Percentiles rank a stretch among this genome's conserved stretches.
phyloP scores from a whole-genome alignment of 2,888 invertebrate species.

The Seira musarum region DNA sequence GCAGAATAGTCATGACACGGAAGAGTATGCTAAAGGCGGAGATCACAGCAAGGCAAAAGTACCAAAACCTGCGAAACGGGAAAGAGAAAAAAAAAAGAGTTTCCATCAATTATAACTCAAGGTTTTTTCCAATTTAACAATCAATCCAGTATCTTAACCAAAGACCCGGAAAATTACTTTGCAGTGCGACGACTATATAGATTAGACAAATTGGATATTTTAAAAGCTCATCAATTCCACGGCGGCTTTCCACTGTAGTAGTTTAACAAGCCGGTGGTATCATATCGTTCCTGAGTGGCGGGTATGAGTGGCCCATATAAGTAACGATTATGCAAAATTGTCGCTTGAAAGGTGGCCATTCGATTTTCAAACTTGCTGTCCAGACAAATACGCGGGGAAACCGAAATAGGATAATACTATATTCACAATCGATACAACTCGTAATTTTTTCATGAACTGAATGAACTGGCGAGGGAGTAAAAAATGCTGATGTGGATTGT shows the following conservation, averaged over 20 bases:
- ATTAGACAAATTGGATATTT: background rate
- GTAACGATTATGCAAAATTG: constrained; percentile 8
- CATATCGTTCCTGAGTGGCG: background rate
- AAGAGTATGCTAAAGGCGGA: constrained; percentile 61
- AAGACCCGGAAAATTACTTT: constrained; percentile 41
- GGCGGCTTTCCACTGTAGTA: background rate
- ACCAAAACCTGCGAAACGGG: constrained; percentile 58
- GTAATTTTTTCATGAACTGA: constrained; percentile 58
- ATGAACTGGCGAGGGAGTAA: constrained; percentile 27
- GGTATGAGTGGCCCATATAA: background rate
- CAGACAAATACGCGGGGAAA: background rate
- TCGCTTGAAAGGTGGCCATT: constrained; percentile 11
- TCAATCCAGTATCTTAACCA: background rate
- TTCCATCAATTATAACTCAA: background rate
- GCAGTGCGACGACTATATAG: background rate
- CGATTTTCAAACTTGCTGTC: background rate
- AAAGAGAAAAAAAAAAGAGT: constrained; percentile 12
- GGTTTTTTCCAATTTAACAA: background rate
- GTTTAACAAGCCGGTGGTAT: background rate
- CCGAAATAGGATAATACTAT: constrained; percentile 32
- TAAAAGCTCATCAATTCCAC: background rate
- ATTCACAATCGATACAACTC: constrained; percentile 60
- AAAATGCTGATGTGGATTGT: constrained; percentile 2
- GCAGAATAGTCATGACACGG: constrained; percentile 61
- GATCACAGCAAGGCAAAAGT: constrained; percentile 61